phyloP scores from a whole-genome alignment of 2,888 invertebrate species.

The Drosophila mettleri region DNA sequence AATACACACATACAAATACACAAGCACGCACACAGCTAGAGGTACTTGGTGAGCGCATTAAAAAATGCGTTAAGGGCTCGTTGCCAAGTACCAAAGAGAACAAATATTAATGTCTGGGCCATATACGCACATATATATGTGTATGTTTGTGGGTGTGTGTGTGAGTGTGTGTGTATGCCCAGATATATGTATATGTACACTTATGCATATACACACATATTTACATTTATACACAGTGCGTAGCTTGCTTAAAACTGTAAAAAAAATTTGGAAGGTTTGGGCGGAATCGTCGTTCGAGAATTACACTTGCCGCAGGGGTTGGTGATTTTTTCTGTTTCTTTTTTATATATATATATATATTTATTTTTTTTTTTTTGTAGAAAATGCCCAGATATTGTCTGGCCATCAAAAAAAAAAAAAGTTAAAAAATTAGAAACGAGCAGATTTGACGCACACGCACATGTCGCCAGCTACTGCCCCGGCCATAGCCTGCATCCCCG shows the following conservation, averaged over 20 bases:
- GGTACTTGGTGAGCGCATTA: slow-evolving; percentile 55
- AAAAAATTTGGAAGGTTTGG: slow-evolving; percentile 43
- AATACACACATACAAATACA: slow-evolving; percentile 64
- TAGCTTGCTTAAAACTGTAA: slow-evolving; percentile 66
- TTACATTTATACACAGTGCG: slow-evolving; percentile 28
- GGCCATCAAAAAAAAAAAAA: slow-evolving; percentile 48
- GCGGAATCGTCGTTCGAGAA: slow-evolving; percentile 46
- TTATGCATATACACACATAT: slow-evolving; percentile 17
- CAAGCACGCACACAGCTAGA: slow-evolving; percentile 26
- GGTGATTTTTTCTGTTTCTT: slow-evolving; percentile 35
- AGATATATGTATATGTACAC: neutral
- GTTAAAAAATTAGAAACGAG: slow-evolving; percentile 70
- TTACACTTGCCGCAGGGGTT: slow-evolving; percentile 75
- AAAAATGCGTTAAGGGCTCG: slow-evolving; percentile 79
- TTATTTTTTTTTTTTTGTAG: slow-evolving; percentile 44
- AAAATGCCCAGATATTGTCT: slow-evolving; percentile 61
- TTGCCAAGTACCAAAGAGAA: slow-evolving; percentile 66
- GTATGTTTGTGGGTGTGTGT: slow-evolving; percentile 12
- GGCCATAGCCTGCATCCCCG: neutral
- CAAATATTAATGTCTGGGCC: slow-evolving; percentile 81
- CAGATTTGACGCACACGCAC: slow-evolving; percentile 72
- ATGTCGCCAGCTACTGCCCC: slow-evolving; percentile 47
- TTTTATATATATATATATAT: no score
- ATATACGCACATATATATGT: slow-evolving; percentile 43
- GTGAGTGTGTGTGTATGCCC: slow-evolving; percentile 6